Evolutionary conservation across 2,797 vertebrate species (phyloP), one percentile per base, ranked within the genome.

Genomic region (Takifugu ocellatus): DNA sequence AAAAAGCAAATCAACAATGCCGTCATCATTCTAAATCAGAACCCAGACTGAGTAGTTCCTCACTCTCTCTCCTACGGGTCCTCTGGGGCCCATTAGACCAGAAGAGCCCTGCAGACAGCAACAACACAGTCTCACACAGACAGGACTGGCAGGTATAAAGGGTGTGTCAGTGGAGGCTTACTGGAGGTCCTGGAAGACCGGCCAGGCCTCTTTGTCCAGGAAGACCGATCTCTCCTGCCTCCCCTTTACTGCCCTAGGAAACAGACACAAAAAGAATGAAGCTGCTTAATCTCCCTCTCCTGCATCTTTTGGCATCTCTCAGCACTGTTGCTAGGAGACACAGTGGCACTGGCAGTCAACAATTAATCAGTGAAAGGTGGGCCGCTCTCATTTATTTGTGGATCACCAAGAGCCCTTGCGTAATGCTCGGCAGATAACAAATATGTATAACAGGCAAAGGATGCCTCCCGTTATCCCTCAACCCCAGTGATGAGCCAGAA

Each of bases 31-130:
- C 6, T 24, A 12, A 9, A 44, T 25, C 6, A 42, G 5, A 11
- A 17, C 59, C 0, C 53, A 11, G 8, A 54, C 9, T 52, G 48
- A 59, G 43, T 16, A 3, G 53, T n/a, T 53, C 84, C 91, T 89
- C 81, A 93, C 92, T 81, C 92, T 82, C 71, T 93, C 92, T 25
- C 92, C 92, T 21, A 93, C 89, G 21, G 75, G 47, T 17, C 92
- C 92, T 72, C 91, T 78, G 57, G 91, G 89, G 43, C 91, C 92
- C 88, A 93, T 87, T 31, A 69, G 77, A 12, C 92, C 92, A 64
- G 79, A 39, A 15, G 76, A 21, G 60, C 91, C 92, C 92, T 93
- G 74, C 10, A 67, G 56, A 70, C 5, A 66, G 61, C n/a, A 63
- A 69, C 29, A 52, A 50, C 33, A 55, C 43, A 44, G 6, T 61